Evolutionary conservation across 2,113 vertebrate genomes (phyloP), one percentile per base, ranked within the genome.

Genomic region (Ivindomyrus marchei): DNA sequence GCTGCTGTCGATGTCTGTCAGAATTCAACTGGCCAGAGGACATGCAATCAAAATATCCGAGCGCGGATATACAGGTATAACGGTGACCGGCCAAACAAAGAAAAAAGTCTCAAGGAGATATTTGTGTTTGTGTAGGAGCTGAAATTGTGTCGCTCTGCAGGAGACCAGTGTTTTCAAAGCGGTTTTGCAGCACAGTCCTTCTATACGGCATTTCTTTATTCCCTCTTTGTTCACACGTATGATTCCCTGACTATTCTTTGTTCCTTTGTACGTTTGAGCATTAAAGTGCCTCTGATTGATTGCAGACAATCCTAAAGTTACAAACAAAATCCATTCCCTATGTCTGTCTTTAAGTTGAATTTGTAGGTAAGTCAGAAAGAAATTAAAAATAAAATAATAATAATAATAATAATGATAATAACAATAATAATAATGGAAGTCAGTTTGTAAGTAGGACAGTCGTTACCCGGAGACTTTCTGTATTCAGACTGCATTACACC

Each of bases 1-100:
- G 89, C 27, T 90, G 50, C 88, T 91, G 93, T 93, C 92, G 90
- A 92, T 93, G 91, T 70, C 31, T 50, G 36, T 90, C 83, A 74
- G 83, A 50, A 39, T 89, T 83, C 53, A 89, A 17, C 9, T n/a
- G 52, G 8, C 21, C 45, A 85, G 27, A 27, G 45, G 89, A 77
- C 49, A 89, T 47, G 56, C 21, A 83, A 83, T 19, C 52, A 52
- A 70, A 31, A 84, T 53, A 56, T 77, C 49, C 1, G 3, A 27
- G 39, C 7, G 46, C 13, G 52, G n/a, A 53, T 83, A 46, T 70
- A 31, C 62, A 70, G 62, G 27, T 70, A 70, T 4, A 70, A 70
- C 3, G 27, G n/a, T 31, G 62, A 27, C 62, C 10, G 5, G 6
- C 5, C 74, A 80, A 19, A 80, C 74, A 80, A 27, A 70, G 24